A percentile compares a stretch with the other conserved stretches of the same genome.
Evolutionary conservation across 2,888 invertebrate genomes (phyloP).

Genomic region (Drosophila fulvimacula): DNA sequence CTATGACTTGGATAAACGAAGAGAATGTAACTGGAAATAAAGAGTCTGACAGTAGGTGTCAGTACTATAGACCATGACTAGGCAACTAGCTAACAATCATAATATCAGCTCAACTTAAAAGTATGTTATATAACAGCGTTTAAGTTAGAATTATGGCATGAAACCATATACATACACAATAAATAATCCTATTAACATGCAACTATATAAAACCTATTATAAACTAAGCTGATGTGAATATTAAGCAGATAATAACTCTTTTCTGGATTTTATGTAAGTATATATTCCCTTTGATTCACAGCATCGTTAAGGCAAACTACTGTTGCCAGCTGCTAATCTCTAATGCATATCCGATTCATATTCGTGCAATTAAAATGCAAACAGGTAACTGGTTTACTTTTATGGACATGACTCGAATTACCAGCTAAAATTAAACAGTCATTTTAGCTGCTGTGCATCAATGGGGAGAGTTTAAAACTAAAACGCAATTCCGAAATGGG

Average conservation of each 20-base stretch:
- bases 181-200: background rate
- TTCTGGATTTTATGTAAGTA: too few species aligned
- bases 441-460: slow-evolving; percentile 21
- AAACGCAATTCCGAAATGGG: slow-evolving; percentile 40
- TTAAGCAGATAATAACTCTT: background rate
- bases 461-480: slow-evolving; percentile 10
- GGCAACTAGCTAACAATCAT: too few species aligned
- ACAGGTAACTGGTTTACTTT: slow-evolving; percentile 26
- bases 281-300: background rate
- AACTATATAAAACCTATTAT: background rate
- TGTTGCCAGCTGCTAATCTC: background rate
- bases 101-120: too few species aligned
- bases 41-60: background rate
- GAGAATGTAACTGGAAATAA: background rate
- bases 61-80: too few species aligned
- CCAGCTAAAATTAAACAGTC: slow-evolving; percentile 6
- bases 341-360: slow-evolving; percentile 1
- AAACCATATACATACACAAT: background rate
- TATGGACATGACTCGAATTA: slow-evolving; percentile 20
- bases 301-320: background rate
- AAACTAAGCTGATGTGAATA: too few species aligned
- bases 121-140: too few species aligned
- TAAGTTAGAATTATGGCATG: background rate
- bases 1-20: background rate
- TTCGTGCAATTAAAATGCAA: slow-evolving; percentile 26